Evolutionary conservation across 1,140 invertebrate genomes (phyloP).

Genomic region (Drosophila busckii): DNA sequence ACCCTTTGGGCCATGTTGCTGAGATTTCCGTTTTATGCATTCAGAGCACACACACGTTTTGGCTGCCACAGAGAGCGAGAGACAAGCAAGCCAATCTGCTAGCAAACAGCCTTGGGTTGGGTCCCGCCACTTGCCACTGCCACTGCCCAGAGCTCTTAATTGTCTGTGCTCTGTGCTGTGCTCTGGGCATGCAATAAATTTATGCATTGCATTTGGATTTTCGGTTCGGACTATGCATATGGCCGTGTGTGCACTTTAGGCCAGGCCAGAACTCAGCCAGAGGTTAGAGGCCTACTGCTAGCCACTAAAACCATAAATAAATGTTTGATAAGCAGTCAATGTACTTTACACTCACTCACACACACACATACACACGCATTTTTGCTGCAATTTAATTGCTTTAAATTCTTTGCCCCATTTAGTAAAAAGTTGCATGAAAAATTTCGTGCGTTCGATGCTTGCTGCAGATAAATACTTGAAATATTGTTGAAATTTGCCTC

Average conservation of each 20-base stretch:
- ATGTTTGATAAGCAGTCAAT: constrained; percentile 65
- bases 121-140: not conserved
- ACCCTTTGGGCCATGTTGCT: constrained; percentile 43
- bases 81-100: constrained; percentile 63
- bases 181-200: constrained; percentile 60
- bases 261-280: not conserved
- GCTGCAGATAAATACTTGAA: constrained; percentile 4
- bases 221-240: constrained; percentile 32
- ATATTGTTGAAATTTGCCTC: constrained; percentile 10
- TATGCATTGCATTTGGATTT: constrained; percentile 69
- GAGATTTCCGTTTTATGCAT: constrained; percentile 69
- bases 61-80: no score
- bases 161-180: constrained; percentile 1
- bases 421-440: no score
- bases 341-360: constrained; percentile 14
- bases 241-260: no score
- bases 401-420: no score
- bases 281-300: not conserved
- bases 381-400: constrained; percentile 11
- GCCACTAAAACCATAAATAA: constrained; percentile 53
- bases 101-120: constrained; percentile 12
- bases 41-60: constrained; percentile 63
- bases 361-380: not conserved
- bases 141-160: no score
- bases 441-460: not conserved